A percentile compares a stretch with the other conserved stretches of the same genome.
Evolutionary conservation across 2,888 invertebrate species (phyloP).

Genomic region (Choristoneura rosaceana): DNA sequence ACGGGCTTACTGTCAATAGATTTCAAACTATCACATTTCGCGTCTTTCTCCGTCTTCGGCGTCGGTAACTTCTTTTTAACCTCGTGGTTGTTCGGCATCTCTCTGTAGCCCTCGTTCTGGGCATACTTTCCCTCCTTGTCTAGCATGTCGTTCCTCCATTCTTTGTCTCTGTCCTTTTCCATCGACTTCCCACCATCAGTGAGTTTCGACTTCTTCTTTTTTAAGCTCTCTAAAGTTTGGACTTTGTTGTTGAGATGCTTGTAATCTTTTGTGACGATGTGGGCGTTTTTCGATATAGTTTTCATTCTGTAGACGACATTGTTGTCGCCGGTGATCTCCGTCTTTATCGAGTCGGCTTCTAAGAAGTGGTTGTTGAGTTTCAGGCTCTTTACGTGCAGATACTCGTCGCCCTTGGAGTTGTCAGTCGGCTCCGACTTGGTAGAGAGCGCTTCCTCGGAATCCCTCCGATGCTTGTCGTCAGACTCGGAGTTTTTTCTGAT

Average conservation of each 20-base stretch:
- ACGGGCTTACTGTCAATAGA: slow-evolving; percentile 72
- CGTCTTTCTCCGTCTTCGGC: slow-evolving; percentile 71
- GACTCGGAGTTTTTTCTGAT: slow-evolving; percentile 74
- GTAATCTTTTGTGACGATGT: slow-evolving; percentile 81
- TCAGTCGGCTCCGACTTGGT: slow-evolving; percentile 70
- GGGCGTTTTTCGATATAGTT: slow-evolving; percentile 79
- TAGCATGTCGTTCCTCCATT: slow-evolving; percentile 85
- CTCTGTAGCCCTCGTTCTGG: slow-evolving; percentile 83
- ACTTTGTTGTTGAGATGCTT: slow-evolving; percentile 72
- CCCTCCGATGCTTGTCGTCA: slow-evolving; percentile 72
- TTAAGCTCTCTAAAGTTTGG: slow-evolving; percentile 65
- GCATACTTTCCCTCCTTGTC: slow-evolving; percentile 84
- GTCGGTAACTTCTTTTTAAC: slow-evolving; percentile 79
- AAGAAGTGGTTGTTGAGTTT: slow-evolving; percentile 75
- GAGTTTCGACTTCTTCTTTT: slow-evolving; percentile 78
- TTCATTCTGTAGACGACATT: slow-evolving; percentile 80
- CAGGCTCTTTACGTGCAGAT: slow-evolving; percentile 70
- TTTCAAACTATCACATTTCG: slow-evolving; percentile 73
- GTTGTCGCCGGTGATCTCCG: slow-evolving; percentile 75
- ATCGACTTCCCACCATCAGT: slow-evolving; percentile 62
- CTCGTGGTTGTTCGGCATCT: slow-evolving; percentile 74
- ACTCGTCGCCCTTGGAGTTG: slow-evolving; percentile 75
- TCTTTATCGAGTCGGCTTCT: slow-evolving; percentile 70
- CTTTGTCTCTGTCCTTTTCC: slow-evolving; percentile 79
- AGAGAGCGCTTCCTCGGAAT: slow-evolving; percentile 67